Evolutionary conservation across 2,888 invertebrate genomes (phyloP), one percentile per base, ranked within the genome.

Genomic region (Mythimna impura): DNA sequence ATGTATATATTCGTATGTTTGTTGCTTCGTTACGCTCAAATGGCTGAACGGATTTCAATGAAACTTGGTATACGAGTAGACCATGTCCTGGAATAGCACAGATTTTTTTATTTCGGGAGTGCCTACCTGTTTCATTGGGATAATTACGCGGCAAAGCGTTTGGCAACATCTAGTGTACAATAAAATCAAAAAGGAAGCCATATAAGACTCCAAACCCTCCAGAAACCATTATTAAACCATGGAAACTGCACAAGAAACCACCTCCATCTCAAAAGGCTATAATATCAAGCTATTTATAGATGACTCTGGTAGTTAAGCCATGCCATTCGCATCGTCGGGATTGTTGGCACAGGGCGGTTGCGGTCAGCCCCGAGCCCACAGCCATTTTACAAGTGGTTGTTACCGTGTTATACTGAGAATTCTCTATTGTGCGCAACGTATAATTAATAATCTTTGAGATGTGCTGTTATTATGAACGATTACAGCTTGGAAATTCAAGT

Each of bases 321-420:
- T 89, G 91, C 91, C 90, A 91, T 89, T 88, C 89, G 90, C 92
- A 92, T 91, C 90, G 86, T 90, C 87, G 87, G 86, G 89, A 87
- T 88, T 88, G 89, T 90, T 89, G 89, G 90, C 91, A 88, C 86
- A 83, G 87, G 85, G 84, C 85, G 82, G 79, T 78, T 93, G 94
- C 90, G 93, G 94, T 93, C 88, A 78, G 87, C 85, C 87, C 81
- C 83, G 85, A 83, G 80, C 88, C 88, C 90, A 83, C 92, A 91
- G 86, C 87, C 90, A 89, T 92, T 93, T 93, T 91, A 89, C 91
- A 89, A 89, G 88, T 88, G 89, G 90, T 87, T 88, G 85, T 86
- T 88, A 90, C 82, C 80, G 84, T 87, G 86, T 85, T 89, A 89
- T 89, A 87, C 86, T 86, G 86, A 89, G 89, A 88, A 91, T 89